phyloP scores from a whole-genome alignment of 2,113 vertebrate species.

The Corynorhinus townsendii region DNA sequence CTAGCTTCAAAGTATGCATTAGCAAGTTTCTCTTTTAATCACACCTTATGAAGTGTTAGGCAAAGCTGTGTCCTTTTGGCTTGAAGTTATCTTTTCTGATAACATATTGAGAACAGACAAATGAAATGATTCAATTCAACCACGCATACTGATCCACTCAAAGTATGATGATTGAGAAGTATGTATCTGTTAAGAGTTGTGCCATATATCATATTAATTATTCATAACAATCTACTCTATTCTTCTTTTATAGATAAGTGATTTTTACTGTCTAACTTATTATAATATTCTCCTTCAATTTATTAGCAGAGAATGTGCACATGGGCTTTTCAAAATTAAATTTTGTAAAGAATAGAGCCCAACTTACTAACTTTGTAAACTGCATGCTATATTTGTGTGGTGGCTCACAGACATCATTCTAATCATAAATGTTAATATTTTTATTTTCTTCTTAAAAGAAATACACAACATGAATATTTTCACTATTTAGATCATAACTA shows the following conservation, averaged over 20 bases:
- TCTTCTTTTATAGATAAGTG: not conserved
- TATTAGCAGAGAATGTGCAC: not conserved
- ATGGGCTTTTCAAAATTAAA: not conserved
- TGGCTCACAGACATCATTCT: not conserved
- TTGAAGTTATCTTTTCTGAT: not conserved
- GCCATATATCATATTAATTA: constrained; percentile 28
- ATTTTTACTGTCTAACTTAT: not conserved
- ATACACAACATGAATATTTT: not conserved
- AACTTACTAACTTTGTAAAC: not conserved
- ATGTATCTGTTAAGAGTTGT: not conserved
- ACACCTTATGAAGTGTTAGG: not conserved
- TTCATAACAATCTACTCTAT: not conserved
- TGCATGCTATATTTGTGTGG: not conserved
- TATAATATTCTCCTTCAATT: not conserved
- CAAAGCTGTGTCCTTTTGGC: not conserved
- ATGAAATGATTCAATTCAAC: not conserved
- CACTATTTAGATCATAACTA: not conserved
- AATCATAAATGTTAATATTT: not conserved
- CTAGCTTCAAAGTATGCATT: not conserved
- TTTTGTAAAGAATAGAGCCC: not conserved
- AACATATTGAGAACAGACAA: not conserved
- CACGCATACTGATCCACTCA: not conserved
- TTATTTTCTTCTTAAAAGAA: not conserved
- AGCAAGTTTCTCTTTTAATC: not conserved
- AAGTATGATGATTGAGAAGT: not conserved